These are phyloP conservation scores for Eupithecia abbreviata DNA, from an alignment of 2,888 invertebrate genomes.

Conservation along the genomic window DNA sequence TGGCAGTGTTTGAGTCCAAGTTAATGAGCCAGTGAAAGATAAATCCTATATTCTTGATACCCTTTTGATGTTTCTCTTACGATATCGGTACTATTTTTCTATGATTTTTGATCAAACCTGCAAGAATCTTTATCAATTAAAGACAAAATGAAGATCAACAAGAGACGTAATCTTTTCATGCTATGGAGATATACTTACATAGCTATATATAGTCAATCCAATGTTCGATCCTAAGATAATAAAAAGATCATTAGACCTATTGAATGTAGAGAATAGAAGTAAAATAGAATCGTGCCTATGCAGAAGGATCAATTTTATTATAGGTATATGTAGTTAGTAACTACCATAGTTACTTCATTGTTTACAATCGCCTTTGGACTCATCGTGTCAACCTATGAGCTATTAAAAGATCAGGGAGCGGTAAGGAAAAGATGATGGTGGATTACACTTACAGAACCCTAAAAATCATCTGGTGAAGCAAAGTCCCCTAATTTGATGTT, in stretches of 20 bases:
- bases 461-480: conserved; percentile 34
- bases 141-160: neutral
- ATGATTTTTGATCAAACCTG: neutral
- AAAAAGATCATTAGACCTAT: neutral
- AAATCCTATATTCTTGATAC: neutral
- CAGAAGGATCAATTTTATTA: neutral
- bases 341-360: neutral
- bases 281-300: neutral
- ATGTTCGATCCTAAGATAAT: neutral
- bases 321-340: neutral
- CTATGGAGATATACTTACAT: neutral
- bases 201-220: neutral
- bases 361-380: neutral
- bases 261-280: neutral
- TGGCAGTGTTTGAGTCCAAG: neutral
- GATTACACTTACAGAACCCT: conserved; percentile 27
- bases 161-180: neutral
- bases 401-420: neutral
- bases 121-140: neutral
- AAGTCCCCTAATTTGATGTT: conserved; percentile 48
- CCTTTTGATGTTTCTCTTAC: neutral
- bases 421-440: conserved; percentile 6
- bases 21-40: neutral
- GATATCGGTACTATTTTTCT: too few relatives aligned
- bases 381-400: neutral